phyloP scores from a whole-genome alignment of 2,888 invertebrate genomes.

The Germaria angustata region DNA sequence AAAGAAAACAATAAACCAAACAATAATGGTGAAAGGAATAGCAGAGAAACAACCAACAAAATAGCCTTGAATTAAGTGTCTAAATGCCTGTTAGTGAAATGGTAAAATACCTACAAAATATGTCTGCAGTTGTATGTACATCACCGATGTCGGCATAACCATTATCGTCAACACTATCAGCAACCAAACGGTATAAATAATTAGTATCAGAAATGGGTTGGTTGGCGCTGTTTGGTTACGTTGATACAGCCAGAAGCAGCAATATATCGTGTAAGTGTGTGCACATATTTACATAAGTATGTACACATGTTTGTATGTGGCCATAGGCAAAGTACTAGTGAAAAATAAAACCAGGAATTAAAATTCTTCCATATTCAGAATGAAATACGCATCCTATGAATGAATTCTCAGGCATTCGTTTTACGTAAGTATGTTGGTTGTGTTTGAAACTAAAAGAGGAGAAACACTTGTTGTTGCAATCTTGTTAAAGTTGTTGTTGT shows the following conservation, averaged over 20 bases:
- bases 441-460: conserved; percentile 27
- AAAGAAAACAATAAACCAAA: conserved; percentile 2
- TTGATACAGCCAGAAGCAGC: background rate
- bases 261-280: too few species aligned
- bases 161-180: conserved; percentile 15
- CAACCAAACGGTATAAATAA: conserved; percentile 2
- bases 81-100: conserved; percentile 38
- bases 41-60: conserved; percentile 18
- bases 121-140: background rate
- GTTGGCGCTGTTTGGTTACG: background rate
- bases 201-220: background rate
- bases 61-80: conserved; percentile 51
- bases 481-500: too few species aligned
- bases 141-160: background rate
- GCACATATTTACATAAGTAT: background rate
- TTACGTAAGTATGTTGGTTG: too few species aligned
- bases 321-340: background rate
- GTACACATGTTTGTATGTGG: background rate
- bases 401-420: background rate
- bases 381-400: conserved; percentile 17
- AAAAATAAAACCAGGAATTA: conserved; percentile 38
- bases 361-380: background rate
- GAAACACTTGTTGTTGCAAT: conserved; percentile 55
- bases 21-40: background rate
- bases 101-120: conserved; percentile 5